A percentile compares a stretch with the other conserved stretches of the same genome.
phyloP scores from a whole-genome alignment of 2,888 invertebrate species.

The Sinopyrophorus schimmeli region DNA sequence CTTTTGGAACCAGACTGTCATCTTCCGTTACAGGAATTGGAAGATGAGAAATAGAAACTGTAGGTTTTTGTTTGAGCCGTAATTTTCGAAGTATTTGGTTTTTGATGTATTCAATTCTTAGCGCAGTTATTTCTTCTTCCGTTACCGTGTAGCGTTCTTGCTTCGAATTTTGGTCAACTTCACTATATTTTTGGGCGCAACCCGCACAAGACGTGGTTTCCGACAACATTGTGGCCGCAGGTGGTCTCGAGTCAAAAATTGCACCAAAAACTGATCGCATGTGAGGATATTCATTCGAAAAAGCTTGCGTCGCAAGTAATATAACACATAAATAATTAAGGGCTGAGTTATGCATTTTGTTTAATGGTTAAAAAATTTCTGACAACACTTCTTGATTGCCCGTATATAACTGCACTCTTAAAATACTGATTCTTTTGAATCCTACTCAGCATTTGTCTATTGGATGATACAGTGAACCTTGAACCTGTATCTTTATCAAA shows the following conservation, averaged over 20 bases:
- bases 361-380: constrained; percentile 20
- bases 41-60: constrained; percentile 64
- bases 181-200: constrained; percentile 44
- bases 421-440: constrained; percentile 49
- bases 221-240: constrained; percentile 17
- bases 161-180: constrained; percentile 36
- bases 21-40: constrained; percentile 79
- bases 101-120: constrained; percentile 80
- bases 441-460: constrained; percentile 55
- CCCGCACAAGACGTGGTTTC: constrained; percentile 33
- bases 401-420: constrained; percentile 51
- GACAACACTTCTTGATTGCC: constrained; percentile 37
- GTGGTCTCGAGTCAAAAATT: constrained; percentile 35
- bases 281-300: constrained; percentile 32
- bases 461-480: constrained; percentile 56
- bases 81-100: constrained; percentile 82
- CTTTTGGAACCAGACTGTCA: constrained; percentile 61
- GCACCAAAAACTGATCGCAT: constrained; percentile 46
- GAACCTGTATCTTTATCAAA: constrained; percentile 54
- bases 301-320: constrained; percentile 16
- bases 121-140: constrained; percentile 66
- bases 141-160: constrained; percentile 40
- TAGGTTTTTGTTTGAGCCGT: constrained; percentile 74
- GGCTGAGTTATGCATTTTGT: constrained; percentile 30
- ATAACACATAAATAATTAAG: too few relatives aligned